Percentiles rank a stretch among this genome's conserved stretches.
Conservation (phyloP, 92 coral and sea anemone genomes). For the Plumapathes pennacea region DNA sequence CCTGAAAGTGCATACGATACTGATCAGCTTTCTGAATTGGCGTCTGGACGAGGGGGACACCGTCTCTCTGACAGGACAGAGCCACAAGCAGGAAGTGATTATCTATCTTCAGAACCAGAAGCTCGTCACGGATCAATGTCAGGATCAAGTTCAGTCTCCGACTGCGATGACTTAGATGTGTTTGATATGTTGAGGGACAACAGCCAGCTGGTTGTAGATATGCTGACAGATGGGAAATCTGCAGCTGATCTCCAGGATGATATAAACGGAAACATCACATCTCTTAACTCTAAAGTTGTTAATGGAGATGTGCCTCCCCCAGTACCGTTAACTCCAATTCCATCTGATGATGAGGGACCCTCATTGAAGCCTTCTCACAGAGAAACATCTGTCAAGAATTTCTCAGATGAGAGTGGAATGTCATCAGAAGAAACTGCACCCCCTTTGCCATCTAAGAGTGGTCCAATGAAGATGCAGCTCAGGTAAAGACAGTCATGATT, state of each 20-base stretch:
- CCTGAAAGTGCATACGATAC: constrained; percentile 11
- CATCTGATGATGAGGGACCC: constrained; percentile 75
- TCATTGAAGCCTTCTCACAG: constrained; percentile 59
- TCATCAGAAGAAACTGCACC: constrained; percentile 9
- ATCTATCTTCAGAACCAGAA: not conserved
- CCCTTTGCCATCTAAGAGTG: constrained; percentile 28
- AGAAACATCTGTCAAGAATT: constrained; percentile 43
- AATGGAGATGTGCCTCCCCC: constrained; percentile 83
- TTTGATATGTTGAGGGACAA: constrained; percentile 86
- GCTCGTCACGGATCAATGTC: not conserved
- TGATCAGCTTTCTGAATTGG: constrained; percentile 10
- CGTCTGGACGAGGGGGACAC: too few species aligned
- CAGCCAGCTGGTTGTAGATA: constrained; percentile 64
- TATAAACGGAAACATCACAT: not conserved
- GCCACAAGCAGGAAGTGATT: not conserved
- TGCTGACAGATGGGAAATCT: constrained; percentile 22
- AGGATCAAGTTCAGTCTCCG: too few species aligned
- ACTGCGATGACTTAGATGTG: constrained; percentile 69
- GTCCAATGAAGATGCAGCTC: constrained; percentile 23
- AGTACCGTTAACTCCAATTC: constrained; percentile 89
- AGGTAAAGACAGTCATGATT: too few species aligned
- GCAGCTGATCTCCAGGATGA: not conserved
- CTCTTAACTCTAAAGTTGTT: constrained; percentile 29
- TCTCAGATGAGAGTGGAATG: constrained; percentile 15
- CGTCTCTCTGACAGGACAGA: not conserved